Evolutionary conservation across 1,140 invertebrate species (phyloP).

Genomic region (Trachymyrmex septentrionalis): DNA sequence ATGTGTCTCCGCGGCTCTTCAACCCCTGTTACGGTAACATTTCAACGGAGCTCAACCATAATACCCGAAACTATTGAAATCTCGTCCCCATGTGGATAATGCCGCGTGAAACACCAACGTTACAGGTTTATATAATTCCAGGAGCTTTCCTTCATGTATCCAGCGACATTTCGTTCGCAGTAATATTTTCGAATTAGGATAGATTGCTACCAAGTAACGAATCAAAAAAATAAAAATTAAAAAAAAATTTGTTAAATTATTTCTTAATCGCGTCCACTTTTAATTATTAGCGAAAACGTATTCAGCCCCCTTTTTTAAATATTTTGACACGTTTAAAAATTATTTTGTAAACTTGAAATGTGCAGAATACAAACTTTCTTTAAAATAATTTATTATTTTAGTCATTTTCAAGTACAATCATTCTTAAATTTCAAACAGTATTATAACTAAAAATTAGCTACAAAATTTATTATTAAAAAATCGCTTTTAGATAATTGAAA

Average conservation of each 20-base stretch:
- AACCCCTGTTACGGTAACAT: slow-evolving; percentile 38
- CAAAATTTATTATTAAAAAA: background rate
- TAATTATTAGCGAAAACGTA: background rate
- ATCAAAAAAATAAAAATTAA: background rate
- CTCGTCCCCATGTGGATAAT: slow-evolving; percentile 6
- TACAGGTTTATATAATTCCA: slow-evolving; percentile 37
- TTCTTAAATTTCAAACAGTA: background rate
- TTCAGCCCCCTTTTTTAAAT: background rate
- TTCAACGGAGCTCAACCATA: slow-evolving; percentile 36
- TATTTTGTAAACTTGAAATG: background rate
- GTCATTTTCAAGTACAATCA: background rate
- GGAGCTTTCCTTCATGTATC: background rate
- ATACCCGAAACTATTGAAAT: slow-evolving; percentile 58
- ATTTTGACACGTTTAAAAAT: background rate
- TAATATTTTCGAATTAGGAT: background rate
- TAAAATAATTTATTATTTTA: background rate
- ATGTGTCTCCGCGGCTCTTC: slow-evolving; percentile 13
- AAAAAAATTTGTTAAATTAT: background rate
- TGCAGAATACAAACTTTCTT: background rate
- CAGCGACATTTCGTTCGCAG: background rate
- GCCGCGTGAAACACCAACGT: slow-evolving; percentile 18
- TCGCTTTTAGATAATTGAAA: background rate
- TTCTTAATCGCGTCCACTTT: too few species aligned
- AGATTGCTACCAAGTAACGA: background rate
- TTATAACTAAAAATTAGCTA: background rate